phyloP scores from a whole-genome alignment of 2,113 vertebrate genomes.

The Petroica traversi region DNA sequence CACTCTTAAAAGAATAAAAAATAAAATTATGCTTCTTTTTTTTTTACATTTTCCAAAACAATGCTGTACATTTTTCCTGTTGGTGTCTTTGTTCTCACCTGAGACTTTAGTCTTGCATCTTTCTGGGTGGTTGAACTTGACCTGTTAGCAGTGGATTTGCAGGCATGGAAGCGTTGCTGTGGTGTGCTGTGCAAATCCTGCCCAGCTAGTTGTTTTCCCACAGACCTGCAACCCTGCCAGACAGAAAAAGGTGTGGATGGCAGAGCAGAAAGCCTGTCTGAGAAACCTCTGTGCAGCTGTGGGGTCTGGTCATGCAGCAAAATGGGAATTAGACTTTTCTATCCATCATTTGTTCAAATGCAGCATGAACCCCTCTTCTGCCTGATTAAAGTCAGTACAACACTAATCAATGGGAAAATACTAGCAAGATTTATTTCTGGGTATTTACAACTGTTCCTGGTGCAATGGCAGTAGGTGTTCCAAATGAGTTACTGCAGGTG shows the following conservation, averaged over 20 bases:
- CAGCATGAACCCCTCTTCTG: neutral
- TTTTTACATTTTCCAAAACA: neutral
- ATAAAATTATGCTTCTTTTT: neutral
- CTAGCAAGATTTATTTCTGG: neutral
- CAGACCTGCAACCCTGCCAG: neutral
- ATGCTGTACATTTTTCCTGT: neutral
- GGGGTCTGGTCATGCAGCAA: neutral
- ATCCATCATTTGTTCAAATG: neutral
- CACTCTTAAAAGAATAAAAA: neutral
- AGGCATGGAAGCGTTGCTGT: neutral
- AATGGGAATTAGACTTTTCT: neutral
- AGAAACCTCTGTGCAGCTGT: neutral
- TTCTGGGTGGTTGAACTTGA: neutral
- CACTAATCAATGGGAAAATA: neutral
- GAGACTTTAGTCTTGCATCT: neutral
- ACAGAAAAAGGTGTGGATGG: neutral
- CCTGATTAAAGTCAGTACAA: neutral
- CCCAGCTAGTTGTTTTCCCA: neutral
- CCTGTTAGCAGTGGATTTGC: neutral
- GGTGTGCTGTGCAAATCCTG: neutral
- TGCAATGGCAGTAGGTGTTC: neutral
- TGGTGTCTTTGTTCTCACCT: neutral
- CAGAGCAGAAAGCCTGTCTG: neutral
- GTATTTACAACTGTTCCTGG: neutral
- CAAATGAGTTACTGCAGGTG: neutral